Conservation (phyloP, 2,888 invertebrate species). For the Esperia sulphurella region DNA sequence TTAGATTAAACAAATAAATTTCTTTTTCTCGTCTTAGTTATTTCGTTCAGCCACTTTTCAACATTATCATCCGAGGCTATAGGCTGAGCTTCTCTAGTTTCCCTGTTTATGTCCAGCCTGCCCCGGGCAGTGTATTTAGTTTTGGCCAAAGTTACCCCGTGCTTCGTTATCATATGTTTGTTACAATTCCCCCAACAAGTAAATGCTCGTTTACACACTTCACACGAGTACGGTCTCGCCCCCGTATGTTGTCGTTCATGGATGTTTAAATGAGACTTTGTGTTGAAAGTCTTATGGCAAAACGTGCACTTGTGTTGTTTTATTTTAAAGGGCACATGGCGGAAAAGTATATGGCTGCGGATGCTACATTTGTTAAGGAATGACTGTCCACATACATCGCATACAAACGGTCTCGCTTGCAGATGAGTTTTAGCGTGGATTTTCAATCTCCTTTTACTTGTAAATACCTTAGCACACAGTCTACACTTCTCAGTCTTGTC, state of each 20-base stretch:
- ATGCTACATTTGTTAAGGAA: no score
- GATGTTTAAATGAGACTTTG: constrained; percentile 81
- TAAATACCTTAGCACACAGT: constrained; percentile 35
- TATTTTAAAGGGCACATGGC: no score
- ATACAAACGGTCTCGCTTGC: constrained; percentile 22
- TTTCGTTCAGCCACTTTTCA: no score
- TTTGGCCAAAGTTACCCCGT: constrained; percentile 54
- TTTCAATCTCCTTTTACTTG: constrained; percentile 21
- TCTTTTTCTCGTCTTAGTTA: no score
- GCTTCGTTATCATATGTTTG: constrained; percentile 84
- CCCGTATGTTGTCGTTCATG: constrained; percentile 82
- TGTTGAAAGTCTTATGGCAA: constrained; percentile 83
- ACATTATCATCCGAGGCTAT: no score
- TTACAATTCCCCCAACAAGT: constrained; percentile 87
- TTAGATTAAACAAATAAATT: no score
- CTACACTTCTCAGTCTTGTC: constrained; percentile 23
- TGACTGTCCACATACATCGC: constrained; percentile 28
- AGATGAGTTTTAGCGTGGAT: constrained; percentile 27
- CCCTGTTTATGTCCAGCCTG: constrained; percentile 20
- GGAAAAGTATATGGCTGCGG: no score
- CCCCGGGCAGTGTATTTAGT: constrained; percentile 48
- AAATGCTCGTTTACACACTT: constrained; percentile 80
- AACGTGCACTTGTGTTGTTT: no score
- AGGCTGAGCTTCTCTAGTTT: constrained; percentile 19
- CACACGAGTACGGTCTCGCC: constrained; percentile 82